Evolutionary conservation across 2,797 vertebrate genomes (phyloP).

Genomic region (Chloroceryle amazona): DNA sequence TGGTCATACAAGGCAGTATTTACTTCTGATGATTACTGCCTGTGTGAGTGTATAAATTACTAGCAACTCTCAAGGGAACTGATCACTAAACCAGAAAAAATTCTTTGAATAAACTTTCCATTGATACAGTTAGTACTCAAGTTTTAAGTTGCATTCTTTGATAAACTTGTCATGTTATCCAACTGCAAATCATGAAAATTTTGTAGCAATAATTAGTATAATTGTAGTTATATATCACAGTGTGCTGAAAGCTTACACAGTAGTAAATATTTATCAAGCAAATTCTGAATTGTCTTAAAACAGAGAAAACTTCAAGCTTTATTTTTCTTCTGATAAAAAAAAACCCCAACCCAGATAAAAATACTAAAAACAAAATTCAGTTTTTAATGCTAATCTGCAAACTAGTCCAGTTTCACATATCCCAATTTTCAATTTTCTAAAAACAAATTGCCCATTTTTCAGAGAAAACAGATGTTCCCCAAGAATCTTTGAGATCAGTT

Average conservation of each 20-base stretch:
- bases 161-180: not conserved
- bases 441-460: rapidly evolving
- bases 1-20: not conserved
- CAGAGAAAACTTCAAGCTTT: not conserved
- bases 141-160: not conserved
- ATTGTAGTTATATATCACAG: not conserved
- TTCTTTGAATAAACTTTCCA: not conserved
- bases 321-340: not conserved
- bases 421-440: not conserved
- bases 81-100: not conserved
- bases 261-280: not conserved
- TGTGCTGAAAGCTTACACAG: not conserved
- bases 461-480: not conserved
- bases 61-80: not conserved
- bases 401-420: not conserved
- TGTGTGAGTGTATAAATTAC: not conserved
- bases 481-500: not conserved
- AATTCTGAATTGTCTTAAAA: not conserved
- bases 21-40: slow-evolving; percentile 10
- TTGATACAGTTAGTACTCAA: not conserved
- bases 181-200: not conserved
- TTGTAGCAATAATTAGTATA: not conserved
- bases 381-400: not conserved
- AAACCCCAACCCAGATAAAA: not conserved
- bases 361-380: not conserved